Base-by-base conservation (phyloP, 2,797 vertebrate genomes). In the Catharus ustulatus region DNA sequence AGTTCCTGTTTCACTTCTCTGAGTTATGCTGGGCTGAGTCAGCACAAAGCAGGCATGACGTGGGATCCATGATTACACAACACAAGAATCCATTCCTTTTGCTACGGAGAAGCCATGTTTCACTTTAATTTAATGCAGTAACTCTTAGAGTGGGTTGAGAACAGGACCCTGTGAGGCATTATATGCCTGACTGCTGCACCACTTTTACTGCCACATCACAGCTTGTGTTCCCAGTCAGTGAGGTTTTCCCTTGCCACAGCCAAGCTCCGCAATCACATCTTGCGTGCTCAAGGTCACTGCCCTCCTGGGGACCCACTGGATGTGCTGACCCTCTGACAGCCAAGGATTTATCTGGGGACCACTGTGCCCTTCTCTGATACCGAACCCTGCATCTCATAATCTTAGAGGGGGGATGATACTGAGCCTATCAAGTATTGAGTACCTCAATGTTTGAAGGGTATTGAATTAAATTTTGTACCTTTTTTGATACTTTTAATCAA, bases 31-130 rank as follows among this genome's bases (percentile, higher is more conserved):
- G 61, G 24, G 46, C 43, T 51, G 63, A 49, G 54, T 46, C 86
- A 75, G 76, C 85, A 88, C 51, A 82, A 68, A 61, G 58, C 34
- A 11, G 32, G 71, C 0, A 1, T 8, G 42, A 51, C 6, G 43
- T 3, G 59, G 22, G 24, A 40, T 5, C 69, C 11, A 1, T 15
- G 20, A 51, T 13, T 8, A 51, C 17, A 46, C 40, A 36, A 42
- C 42, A 13, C 0, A 0, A 8, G 10, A 72, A 63, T 5, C 42
- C 0, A 0, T 7, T 40, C 54, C 49, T 57, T 46, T n/a, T 34
- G 45, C 45, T 12, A 9, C 0, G 0, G 54, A 42, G 4, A 49
- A 67, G 13, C 3, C 6, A 9, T 1, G 1, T 36, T 66, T 66
- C 4, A 4, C 32, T 40, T 38, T 15, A 72, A 69, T 18, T 45